These are phyloP conservation scores for Corticium candelabrum DNA, from an alignment of 37 sponge, comb jelly and placozoan genomes.

Conservation along the genomic window DNA sequence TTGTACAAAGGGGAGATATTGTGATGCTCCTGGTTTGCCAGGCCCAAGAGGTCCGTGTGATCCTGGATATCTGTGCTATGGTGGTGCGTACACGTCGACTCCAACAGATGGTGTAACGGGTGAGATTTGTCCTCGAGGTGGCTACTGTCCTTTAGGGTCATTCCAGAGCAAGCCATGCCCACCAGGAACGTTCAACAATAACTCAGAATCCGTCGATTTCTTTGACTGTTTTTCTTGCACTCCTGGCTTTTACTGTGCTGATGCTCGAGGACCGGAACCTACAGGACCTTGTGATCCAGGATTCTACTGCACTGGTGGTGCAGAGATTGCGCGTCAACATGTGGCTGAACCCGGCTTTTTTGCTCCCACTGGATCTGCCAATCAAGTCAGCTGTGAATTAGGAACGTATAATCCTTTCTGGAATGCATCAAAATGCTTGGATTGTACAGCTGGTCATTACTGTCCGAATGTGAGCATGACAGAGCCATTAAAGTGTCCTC, in stretches of 20 bases:
- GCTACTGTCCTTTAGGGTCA: constrained; percentile 21
- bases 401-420: neutral
- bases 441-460: constrained; percentile 17
- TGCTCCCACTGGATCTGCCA: constrained; percentile 13
- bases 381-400: neutral
- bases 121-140: constrained; percentile 22
- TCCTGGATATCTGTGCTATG: constrained; percentile 7
- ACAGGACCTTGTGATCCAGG: constrained; percentile 27
- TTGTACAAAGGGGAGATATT: neutral
- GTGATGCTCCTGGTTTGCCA: constrained; percentile 1
- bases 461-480: constrained; percentile 27
- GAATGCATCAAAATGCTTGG: neutral
- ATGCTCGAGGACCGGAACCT: constrained; percentile 22
- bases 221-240: constrained; percentile 11
- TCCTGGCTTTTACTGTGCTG: constrained; percentile 21
- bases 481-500: neutral
- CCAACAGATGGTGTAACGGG: constrained; percentile 17
- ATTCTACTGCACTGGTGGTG: constrained; percentile 24
- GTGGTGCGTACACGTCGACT: constrained; percentile 17
- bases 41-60: constrained; percentile 3
- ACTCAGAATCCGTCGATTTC: constrained; percentile 8
- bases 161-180: constrained; percentile 10
- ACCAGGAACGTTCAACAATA: constrained; percentile 19
- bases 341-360: constrained; percentile 12
- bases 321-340: neutral